Conservation (phyloP, 2,113 vertebrate genomes). For the Podarcis raffonei region DNA sequence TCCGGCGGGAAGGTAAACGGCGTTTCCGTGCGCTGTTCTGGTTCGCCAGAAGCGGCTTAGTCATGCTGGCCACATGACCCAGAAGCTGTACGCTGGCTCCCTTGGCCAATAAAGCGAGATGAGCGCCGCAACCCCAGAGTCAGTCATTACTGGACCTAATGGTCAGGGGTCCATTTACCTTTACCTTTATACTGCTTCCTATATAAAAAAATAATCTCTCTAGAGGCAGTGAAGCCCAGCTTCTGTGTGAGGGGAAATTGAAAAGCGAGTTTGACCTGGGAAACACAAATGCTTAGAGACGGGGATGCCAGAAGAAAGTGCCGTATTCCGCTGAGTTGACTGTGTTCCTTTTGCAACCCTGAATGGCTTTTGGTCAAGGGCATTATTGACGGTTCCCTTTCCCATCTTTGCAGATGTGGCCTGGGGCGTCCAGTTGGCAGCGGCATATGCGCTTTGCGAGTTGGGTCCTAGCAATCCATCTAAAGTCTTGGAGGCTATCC, state of each 20-base stretch:
- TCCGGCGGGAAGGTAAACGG: too few species aligned
- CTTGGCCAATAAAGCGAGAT: too few species aligned
- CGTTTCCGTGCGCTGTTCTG: too few species aligned
- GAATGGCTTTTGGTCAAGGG: not conserved
- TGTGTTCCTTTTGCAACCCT: not conserved
- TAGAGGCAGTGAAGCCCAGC: not conserved
- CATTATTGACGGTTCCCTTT: not conserved
- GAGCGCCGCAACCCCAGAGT: too few species aligned
- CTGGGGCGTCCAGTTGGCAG: conserved; percentile 92
- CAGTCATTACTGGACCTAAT: too few species aligned
- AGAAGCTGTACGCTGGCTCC: too few species aligned
- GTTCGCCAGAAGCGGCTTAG: too few species aligned
- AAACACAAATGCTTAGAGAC: not conserved
- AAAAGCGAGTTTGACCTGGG: not conserved
- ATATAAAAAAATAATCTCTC: not conserved
- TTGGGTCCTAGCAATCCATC: conserved; percentile 87
- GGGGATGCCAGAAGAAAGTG: not conserved
- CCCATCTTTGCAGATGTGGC: conserved; percentile 81
- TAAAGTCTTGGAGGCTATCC: conserved; percentile 80
- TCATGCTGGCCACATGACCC: too few species aligned
- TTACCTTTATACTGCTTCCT: too few species aligned
- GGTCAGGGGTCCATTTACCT: too few species aligned
- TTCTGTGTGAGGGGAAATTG: not conserved
- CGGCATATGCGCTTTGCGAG: conserved; percentile 89
- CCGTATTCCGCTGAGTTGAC: not conserved